Percentiles rank a stretch among this genome's conserved stretches.
Evolutionary conservation across 2,113 vertebrate genomes (phyloP).

Genomic region (Bambusicola thoracicus): DNA sequence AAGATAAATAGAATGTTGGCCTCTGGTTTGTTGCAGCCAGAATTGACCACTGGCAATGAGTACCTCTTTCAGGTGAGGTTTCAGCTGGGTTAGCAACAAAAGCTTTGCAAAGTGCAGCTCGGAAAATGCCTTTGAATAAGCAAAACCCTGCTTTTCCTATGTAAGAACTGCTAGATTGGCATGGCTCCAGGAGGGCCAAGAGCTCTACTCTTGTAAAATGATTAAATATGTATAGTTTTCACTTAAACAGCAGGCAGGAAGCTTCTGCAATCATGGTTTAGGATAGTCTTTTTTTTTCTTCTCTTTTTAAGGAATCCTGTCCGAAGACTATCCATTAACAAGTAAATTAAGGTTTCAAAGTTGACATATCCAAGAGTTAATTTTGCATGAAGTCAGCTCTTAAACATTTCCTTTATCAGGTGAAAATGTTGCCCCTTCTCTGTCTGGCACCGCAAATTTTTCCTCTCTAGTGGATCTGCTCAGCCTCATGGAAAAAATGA

Average conservation of each 20-base stretch:
- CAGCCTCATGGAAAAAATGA: conserved; percentile 58
- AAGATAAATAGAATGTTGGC: neutral
- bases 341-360: conserved; percentile 62
- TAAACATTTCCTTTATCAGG: conserved; percentile 72
- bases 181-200: conserved; percentile 4
- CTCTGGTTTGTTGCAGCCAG: neutral
- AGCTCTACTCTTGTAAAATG: conserved; percentile 40
- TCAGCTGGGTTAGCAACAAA: neutral
- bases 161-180: conserved; percentile 25
- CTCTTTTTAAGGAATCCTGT: conserved; percentile 9
- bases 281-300: neutral
- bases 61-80: neutral
- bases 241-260: conserved; percentile 39
- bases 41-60: neutral
- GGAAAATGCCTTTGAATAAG: conserved; percentile 8
- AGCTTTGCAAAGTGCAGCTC: neutral
- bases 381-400: conserved; percentile 71
- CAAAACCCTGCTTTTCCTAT: neutral
- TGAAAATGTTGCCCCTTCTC: conserved; percentile 65
- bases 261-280: conserved; percentile 3
- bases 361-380: conserved; percentile 54
- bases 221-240: conserved; percentile 53
- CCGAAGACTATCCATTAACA: conserved; percentile 23
- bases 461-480: conserved; percentile 16
- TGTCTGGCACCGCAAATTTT: conserved; percentile 42